These are phyloP conservation scores for Discoglossus pictus DNA, from an alignment of 2,797 vertebrate species.

Conservation along the genomic window DNA sequence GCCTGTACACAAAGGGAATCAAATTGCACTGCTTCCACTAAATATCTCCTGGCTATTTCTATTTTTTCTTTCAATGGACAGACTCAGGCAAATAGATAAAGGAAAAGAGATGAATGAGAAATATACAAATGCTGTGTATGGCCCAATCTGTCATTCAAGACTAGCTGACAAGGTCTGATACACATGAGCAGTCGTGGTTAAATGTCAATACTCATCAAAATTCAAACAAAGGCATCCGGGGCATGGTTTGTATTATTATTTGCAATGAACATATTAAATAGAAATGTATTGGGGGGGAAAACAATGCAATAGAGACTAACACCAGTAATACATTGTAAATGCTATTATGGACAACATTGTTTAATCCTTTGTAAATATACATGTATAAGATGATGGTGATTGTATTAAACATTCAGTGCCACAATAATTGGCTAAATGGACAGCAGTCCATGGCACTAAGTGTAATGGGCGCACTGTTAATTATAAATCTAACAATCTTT, in stretches of 20 bases:
- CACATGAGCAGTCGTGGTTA: slow-evolving; percentile 34
- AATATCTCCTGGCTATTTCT: neutral
- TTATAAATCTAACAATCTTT: no score
- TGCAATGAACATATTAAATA: neutral
- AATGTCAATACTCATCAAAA: slow-evolving; percentile 44
- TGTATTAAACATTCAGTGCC: no score
- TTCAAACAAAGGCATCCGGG: slow-evolving; percentile 3
- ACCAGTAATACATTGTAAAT: no score
- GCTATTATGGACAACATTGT: no score
- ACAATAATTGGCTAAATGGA: no score
- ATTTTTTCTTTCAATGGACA: neutral
- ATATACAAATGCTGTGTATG: slow-evolving; percentile 1
- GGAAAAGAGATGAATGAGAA: neutral
- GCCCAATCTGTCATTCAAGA: slow-evolving; percentile 39
- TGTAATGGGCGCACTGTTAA: no score
- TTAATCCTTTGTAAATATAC: no score
- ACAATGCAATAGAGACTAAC: no score
- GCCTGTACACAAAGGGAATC: slow-evolving; percentile 7
- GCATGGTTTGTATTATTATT: neutral
- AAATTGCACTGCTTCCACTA: slow-evolving; percentile 19
- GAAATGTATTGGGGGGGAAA: no score
- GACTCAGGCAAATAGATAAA: no score
- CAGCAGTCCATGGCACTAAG: no score
- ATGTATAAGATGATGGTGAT: no score
- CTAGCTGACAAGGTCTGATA: slow-evolving; percentile 33